Conservation (phyloP, 2,797 vertebrate genomes). For the Hapalemur alaotrensis region DNA sequence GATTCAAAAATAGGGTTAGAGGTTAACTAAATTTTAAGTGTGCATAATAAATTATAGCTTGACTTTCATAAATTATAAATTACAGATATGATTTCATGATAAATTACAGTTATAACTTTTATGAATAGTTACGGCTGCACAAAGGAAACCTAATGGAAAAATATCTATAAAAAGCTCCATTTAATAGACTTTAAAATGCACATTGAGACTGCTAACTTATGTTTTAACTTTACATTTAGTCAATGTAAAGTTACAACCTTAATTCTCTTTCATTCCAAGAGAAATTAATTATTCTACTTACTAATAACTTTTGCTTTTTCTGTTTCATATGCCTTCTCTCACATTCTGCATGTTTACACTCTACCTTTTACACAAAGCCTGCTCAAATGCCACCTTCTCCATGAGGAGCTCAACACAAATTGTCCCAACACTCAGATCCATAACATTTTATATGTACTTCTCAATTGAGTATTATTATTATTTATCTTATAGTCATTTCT, state of each 20-base stretch:
- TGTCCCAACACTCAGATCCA: background rate
- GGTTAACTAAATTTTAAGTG: conserved; percentile 24
- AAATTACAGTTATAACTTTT: background rate
- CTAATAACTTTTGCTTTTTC: background rate
- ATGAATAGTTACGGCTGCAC: background rate
- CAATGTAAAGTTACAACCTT: background rate
- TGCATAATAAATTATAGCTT: background rate
- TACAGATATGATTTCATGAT: background rate
- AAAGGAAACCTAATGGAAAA: conserved; percentile 24
- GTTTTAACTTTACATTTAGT: background rate
- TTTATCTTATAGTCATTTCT: background rate
- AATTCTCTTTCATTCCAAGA: conserved; percentile 4
- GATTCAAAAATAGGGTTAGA: background rate
- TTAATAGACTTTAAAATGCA: background rate
- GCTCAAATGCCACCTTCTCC: background rate
- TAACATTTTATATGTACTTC: background rate
- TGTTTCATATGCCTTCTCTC: background rate
- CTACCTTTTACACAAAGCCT: background rate
- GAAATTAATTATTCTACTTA: background rate
- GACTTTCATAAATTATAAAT: conserved; percentile 1
- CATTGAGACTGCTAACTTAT: background rate
- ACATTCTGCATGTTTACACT: background rate
- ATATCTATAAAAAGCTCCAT: background rate
- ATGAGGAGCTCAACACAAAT: background rate
- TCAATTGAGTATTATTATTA: background rate